Base-by-base conservation (phyloP, 2,888 invertebrate genomes). In the Tachystola acroxantha region DNA sequence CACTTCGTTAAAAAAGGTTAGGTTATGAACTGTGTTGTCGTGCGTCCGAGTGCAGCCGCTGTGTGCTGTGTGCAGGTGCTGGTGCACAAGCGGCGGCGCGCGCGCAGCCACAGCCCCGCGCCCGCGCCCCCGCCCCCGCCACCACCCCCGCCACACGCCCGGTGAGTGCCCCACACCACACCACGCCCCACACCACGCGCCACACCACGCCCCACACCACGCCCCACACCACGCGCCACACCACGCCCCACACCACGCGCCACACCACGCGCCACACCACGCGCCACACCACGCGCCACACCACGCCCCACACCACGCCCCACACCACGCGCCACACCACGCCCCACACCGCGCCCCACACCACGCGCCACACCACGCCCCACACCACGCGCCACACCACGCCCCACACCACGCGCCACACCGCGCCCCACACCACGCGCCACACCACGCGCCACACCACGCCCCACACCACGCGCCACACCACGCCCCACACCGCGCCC, bases 331-430 rank as follows among this genome's bases (percentile, higher is more conserved):
- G 6, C 20, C 7, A 2, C 37, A 34, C 34, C 39, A 34, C 36
- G 36, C 37, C 37, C 42, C 36, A 30, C 32, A 36, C 36, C 42
- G 38, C 35, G 35, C 36, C 36, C 32, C 33, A 38, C 36, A 33
- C 37, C 35, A 36, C 42, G 38, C 34, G 39, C 36, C 42, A 36
- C 42, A 39, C 39, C 43, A 39, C 43, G 36, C 39, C 43, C 41
- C 43, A 39, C 39, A 46, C n/a, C n/a, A n/a, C n/a, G n/a, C n/a
- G 37, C 43, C 39, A 36, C 43, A 38, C 46, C 38, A 38, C 43
- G 43, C 46, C 42, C 41, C 45, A 43, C 46, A 40, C 42, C 43
- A 43, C 46, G 39, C 43, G 44, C 42, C 45, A 41, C 42, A 45
- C 39, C 45, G 37, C 29, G 39, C 36, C 42, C 37, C 36, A 43